A percentile compares a stretch with the other conserved stretches of the same genome.
phyloP scores from a whole-genome alignment of 2,113 vertebrate species.

The Deroptyus accipitrinus region DNA sequence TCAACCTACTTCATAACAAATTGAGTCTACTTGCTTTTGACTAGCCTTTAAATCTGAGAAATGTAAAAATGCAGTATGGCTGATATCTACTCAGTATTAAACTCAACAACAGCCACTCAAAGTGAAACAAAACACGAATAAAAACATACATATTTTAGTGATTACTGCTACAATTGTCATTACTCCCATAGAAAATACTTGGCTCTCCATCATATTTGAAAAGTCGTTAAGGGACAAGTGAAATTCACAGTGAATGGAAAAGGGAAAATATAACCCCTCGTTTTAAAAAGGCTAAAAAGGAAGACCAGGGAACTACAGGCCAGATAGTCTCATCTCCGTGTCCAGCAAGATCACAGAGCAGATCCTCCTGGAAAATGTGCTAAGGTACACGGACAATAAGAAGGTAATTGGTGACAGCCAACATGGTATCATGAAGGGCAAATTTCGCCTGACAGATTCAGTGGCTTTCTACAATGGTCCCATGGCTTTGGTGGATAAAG shows the following conservation, averaged over 20 bases:
- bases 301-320: not conserved
- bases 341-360: not conserved
- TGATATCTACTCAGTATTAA: not conserved
- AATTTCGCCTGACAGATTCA: not conserved
- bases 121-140: not conserved
- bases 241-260: not conserved
- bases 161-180: not conserved
- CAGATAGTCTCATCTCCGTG: not conserved
- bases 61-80: not conserved
- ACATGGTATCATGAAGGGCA: not conserved
- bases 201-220: not conserved
- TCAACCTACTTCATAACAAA: not conserved
- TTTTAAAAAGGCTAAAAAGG: not conserved
- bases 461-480: rapidly evolving
- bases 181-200: not conserved
- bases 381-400: not conserved
- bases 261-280: not conserved
- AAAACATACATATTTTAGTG: not conserved
- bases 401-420: not conserved
- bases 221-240: not conserved
- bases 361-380: not conserved
- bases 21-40: not conserved
- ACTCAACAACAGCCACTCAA: not conserved
- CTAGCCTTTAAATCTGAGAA: not conserved
- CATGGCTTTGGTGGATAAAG: not conserved